These are phyloP conservation scores for Arremon aurantiirostris DNA, from an alignment of 2,797 vertebrate genomes.

Conservation along the genomic window DNA sequence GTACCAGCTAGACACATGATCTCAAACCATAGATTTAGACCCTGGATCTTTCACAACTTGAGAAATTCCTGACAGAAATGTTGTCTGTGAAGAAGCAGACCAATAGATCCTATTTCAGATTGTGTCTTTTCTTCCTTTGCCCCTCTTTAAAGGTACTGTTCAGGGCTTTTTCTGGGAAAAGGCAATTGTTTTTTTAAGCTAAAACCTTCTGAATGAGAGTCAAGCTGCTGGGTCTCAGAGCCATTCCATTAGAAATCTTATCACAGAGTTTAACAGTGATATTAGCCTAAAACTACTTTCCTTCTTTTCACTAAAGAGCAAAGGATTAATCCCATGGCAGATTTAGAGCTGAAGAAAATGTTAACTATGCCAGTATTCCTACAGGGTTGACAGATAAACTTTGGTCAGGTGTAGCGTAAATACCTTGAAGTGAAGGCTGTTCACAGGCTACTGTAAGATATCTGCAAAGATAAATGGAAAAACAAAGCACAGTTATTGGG, in stretches of 20 bases:
- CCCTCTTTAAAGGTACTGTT: not conserved
- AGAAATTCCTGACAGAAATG: not conserved
- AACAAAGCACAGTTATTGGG: not conserved
- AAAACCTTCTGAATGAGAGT: not conserved
- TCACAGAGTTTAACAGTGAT: not conserved
- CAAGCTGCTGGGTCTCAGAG: not conserved
- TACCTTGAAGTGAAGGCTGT: not conserved
- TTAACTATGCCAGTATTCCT: constrained; percentile 11
- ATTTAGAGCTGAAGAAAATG: not conserved
- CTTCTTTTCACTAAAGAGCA: not conserved
- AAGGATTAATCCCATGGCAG: constrained; percentile 24
- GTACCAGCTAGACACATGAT: not conserved
- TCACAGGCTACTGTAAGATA: not conserved
- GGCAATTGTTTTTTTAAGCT: not conserved
- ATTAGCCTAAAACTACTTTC: constrained; percentile 6
- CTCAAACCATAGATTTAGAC: not conserved
- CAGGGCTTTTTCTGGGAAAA: not conserved
- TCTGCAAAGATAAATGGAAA: not conserved
- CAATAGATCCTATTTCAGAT: not conserved
- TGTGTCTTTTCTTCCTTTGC: not conserved
- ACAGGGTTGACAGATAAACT: not conserved
- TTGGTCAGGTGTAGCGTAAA: not conserved
- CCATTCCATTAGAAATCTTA: not conserved
- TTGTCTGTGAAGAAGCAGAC: not conserved
- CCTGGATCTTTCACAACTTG: not conserved